phyloP scores from a whole-genome alignment of 2,113 vertebrate genomes.

The Notothenia rossii region DNA sequence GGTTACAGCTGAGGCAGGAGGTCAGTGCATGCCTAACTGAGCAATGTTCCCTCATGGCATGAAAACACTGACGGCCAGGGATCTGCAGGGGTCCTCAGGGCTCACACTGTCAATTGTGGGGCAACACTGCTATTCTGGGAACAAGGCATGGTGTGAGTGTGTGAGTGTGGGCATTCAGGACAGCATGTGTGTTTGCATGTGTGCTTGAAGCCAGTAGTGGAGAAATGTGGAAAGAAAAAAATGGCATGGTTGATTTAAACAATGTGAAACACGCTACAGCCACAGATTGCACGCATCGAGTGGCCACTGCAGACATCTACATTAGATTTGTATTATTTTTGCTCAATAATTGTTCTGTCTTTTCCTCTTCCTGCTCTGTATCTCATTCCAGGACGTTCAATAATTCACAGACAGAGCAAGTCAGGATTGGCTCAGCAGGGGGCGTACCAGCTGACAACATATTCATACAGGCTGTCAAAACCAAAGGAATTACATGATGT shows the following conservation, averaged over 20 bases:
- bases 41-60: slow-evolving; percentile 58
- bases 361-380: slow-evolving; percentile 19
- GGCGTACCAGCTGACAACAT: slow-evolving; percentile 68
- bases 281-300: slow-evolving; percentile 10
- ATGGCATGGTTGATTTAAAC: slow-evolving; percentile 22
- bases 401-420: slow-evolving; percentile 74
- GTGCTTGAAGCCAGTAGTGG: slow-evolving; percentile 30
- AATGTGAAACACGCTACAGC: slow-evolving; percentile 13
- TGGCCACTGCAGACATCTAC: slow-evolving; percentile 6
- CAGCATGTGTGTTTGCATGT: slow-evolving; percentile 22
- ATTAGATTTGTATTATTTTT: slow-evolving; percentile 37
- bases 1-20: slow-evolving; percentile 65
- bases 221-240: slow-evolving; percentile 17
- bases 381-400: slow-evolving; percentile 69
- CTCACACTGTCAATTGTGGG: slow-evolving; percentile 52
- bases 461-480: slow-evolving; percentile 64
- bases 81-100: slow-evolving; percentile 46
- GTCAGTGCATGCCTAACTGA: slow-evolving; percentile 64
- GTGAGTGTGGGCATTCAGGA: slow-evolving; percentile 22
- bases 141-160: slow-evolving; percentile 23
- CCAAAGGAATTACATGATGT: slow-evolving; percentile 58
- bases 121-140: slow-evolving; percentile 54
- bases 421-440: slow-evolving; percentile 68
- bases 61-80: slow-evolving; percentile 48
- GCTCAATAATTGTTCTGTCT: slow-evolving; percentile 35